A percentile compares a stretch with the other conserved stretches of the same genome.
These are phyloP conservation scores for Mobula birostris DNA, from an alignment of 2,113 vertebrate genomes.

Conservation along the genomic window DNA sequence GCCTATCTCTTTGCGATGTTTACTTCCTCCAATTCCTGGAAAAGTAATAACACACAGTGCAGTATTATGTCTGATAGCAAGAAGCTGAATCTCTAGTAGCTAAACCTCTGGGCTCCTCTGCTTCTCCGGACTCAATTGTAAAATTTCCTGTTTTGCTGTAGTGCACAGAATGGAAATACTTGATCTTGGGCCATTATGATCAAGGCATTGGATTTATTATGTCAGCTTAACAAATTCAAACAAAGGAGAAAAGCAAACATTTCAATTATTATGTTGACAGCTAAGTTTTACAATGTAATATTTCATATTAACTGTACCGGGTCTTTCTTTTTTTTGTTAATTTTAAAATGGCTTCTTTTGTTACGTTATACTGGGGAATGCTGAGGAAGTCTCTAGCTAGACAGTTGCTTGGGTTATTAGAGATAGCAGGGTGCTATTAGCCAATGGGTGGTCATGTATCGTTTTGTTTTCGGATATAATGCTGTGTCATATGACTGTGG, in stretches of 20 bases:
- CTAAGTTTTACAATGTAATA: neutral
- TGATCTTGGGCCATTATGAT: neutral
- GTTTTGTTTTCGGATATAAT: too few species aligned
- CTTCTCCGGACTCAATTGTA: neutral
- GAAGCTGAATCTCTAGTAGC: too few species aligned
- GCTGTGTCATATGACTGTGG: too few species aligned
- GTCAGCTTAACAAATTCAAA: neutral
- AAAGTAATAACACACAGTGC: neutral
- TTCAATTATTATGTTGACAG: neutral
- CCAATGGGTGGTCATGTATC: too few species aligned
- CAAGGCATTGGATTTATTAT: neutral
- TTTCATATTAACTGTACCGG: neutral
- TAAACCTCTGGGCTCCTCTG: neutral
- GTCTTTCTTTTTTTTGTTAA: too few species aligned
- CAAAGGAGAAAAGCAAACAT: neutral
- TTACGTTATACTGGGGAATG: too few species aligned
- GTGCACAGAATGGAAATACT: neutral
- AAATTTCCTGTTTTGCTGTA: neutral
- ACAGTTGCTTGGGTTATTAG: too few species aligned
- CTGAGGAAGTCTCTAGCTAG: too few species aligned
- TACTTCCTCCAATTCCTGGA: neutral
- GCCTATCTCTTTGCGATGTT: neutral
- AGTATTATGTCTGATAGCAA: too few species aligned
- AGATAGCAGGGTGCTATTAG: too few species aligned
- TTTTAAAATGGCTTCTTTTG: too few species aligned